Evolutionary conservation across 2,888 invertebrate species (phyloP).

Genomic region (Habrosyne pyritoides): DNA sequence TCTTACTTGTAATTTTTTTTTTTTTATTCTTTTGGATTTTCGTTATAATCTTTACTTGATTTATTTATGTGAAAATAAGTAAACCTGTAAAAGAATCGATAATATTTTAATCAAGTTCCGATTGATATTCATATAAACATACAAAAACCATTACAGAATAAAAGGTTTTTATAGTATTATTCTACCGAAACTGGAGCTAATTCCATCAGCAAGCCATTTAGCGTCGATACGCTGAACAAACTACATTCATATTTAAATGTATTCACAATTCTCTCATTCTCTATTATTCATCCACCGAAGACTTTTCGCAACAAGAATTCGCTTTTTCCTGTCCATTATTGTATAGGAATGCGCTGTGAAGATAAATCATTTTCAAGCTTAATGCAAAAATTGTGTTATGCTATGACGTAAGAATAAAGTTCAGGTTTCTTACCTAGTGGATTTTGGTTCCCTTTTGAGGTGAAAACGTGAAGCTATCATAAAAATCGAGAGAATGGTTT

Average conservation of each 20-base stretch:
- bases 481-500: slow-evolving; percentile 2
- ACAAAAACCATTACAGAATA: background rate
- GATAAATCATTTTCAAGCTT: slow-evolving; percentile 56
- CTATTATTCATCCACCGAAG: slow-evolving; percentile 46
- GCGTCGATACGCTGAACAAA: slow-evolving; percentile 25
- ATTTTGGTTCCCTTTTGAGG: background rate
- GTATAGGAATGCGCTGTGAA: slow-evolving; percentile 41
- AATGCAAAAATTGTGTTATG: slow-evolving; percentile 60
- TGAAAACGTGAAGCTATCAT: slow-evolving; percentile 1
- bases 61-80: no score
- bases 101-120: no score
- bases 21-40: no score
- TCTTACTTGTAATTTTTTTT: no score
- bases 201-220: slow-evolving; percentile 22
- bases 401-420: slow-evolving; percentile 16
- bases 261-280: slow-evolving; percentile 37
- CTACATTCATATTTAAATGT: slow-evolving; percentile 50
- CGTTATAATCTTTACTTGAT: no score
- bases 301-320: slow-evolving; percentile 48
- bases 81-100: no score
- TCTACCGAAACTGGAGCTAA: background rate
- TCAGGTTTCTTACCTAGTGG: background rate
- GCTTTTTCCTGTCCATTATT: slow-evolving; percentile 57
- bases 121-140: background rate
- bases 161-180: background rate